Conservation (phyloP, 2,797 vertebrate species). For the Corythornis leucogaster region DNA sequence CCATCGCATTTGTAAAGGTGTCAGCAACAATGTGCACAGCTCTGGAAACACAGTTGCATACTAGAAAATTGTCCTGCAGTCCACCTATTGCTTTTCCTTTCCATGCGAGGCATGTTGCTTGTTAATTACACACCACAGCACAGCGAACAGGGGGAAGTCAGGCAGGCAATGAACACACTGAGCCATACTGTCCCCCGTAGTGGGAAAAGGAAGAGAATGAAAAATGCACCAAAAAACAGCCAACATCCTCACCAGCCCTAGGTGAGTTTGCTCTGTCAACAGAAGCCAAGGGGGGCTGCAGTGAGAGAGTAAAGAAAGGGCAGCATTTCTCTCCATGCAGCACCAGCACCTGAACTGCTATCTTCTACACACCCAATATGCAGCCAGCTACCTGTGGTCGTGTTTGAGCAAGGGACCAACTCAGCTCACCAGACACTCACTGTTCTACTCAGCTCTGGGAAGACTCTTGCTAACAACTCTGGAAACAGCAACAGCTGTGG, state of each 20-base stretch:
- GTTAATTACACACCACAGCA: slow-evolving; percentile 54
- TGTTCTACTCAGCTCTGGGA: not conserved
- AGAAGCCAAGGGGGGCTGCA: not conserved
- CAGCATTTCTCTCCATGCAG: not conserved
- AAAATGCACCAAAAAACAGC: slow-evolving; percentile 19
- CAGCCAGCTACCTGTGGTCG: not conserved
- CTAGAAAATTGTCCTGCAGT: slow-evolving; percentile 48
- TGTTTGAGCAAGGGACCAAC: not conserved
- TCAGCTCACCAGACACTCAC: not conserved
- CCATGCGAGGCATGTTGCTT: slow-evolving; percentile 10
- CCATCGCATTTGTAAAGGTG: slow-evolving; percentile 33
- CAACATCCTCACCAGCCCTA: not conserved
- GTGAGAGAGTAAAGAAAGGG: not conserved
- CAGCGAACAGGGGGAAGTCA: slow-evolving; percentile 41
- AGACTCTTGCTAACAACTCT: not conserved
- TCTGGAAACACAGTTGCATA: slow-evolving; percentile 56
- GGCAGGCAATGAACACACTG: not conserved
- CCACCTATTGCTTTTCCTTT: slow-evolving; percentile 54
- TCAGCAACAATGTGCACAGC: slow-evolving; percentile 60
- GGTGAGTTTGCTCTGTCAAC: not conserved
- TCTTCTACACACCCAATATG: not conserved
- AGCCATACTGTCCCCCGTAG: not conserved
- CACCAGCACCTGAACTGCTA: not conserved
- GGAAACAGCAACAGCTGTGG: not conserved
- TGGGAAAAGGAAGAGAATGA: not conserved